These are phyloP conservation scores for Pangasius mekongensis DNA, from an alignment of 2,797 vertebrate genomes.

Conservation along the genomic window DNA sequence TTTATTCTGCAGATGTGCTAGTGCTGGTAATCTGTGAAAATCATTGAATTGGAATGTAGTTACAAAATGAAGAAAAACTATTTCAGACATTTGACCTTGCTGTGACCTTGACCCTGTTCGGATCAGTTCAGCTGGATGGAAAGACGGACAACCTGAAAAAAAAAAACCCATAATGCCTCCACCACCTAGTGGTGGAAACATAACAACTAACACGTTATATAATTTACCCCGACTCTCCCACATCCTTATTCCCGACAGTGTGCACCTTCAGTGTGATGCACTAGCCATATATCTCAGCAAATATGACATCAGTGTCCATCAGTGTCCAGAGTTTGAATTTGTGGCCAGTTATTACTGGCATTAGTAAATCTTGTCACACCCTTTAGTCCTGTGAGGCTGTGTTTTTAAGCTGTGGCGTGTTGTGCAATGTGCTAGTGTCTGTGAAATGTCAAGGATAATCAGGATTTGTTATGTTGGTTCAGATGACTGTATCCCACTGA, in stretches of 20 bases:
- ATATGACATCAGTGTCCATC: not conserved
- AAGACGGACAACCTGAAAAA: not conserved
- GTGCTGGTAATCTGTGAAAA: not conserved
- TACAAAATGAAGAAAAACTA: not conserved
- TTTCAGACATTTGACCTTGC: too few species aligned
- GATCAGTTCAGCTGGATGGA: not conserved
- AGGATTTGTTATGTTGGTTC: not conserved
- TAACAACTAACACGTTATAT: not conserved
- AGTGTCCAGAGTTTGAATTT: not conserved
- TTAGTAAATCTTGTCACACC: not conserved
- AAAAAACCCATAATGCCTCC: too few species aligned
- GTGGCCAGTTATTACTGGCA: not conserved
- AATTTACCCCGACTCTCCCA: too few species aligned
- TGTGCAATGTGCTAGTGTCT: not conserved
- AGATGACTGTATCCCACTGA: not conserved
- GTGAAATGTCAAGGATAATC: not conserved
- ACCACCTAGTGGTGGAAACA: not conserved
- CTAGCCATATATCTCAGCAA: not conserved
- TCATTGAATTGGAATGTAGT: not conserved
- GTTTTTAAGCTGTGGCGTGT: not conserved
- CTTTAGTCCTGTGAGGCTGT: not conserved
- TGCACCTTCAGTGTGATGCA: not conserved
- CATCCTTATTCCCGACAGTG: not conserved
- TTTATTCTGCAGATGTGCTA: not conserved
- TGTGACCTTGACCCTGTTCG: too few species aligned